phyloP scores from a whole-genome alignment of 1,140 invertebrate species.

The Drosophila tropicalis region DNA sequence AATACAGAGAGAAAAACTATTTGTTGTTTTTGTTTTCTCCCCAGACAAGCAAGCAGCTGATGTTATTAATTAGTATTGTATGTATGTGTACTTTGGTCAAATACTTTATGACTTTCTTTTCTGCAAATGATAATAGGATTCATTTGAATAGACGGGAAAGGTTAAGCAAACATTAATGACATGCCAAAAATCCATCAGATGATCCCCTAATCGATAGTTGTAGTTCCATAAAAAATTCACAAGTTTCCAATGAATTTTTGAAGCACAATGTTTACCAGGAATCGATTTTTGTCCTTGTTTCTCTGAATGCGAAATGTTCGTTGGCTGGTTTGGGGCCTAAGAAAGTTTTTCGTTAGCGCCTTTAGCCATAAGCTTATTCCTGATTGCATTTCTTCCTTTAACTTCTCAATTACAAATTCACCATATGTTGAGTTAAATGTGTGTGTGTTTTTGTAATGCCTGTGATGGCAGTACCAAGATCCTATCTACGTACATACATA shows the following conservation, averaged over 20 bases:
- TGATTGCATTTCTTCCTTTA: background rate
- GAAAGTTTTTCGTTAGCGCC: background rate
- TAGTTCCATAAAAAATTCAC: too few relatives aligned
- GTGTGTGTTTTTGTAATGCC: background rate
- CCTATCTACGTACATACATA: background rate
- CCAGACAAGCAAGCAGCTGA: constrained; percentile 30
- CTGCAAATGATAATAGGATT: constrained; percentile 19
- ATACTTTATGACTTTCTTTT: constrained; percentile 41
- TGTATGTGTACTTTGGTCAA: constrained; percentile 42
- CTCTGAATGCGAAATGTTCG: background rate
- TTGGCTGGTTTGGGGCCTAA: background rate
- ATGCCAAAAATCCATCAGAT: too few relatives aligned
- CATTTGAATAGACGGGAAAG: background rate
- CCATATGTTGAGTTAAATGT: background rate
- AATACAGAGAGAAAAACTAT: background rate
- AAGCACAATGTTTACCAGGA: background rate
- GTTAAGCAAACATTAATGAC: background rate
- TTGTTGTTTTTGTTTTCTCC: constrained; percentile 12
- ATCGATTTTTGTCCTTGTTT: background rate
- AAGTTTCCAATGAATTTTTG: background rate
- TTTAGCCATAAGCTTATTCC: background rate
- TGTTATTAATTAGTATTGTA: constrained; percentile 44
- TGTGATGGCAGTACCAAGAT: too few relatives aligned
- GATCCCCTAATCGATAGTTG: too few relatives aligned
- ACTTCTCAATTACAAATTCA: constrained; percentile 3